Percentiles rank a stretch among this genome's conserved stretches.
Conservation (phyloP, 2,113 vertebrate species). For the Saguinus imperator region DNA sequence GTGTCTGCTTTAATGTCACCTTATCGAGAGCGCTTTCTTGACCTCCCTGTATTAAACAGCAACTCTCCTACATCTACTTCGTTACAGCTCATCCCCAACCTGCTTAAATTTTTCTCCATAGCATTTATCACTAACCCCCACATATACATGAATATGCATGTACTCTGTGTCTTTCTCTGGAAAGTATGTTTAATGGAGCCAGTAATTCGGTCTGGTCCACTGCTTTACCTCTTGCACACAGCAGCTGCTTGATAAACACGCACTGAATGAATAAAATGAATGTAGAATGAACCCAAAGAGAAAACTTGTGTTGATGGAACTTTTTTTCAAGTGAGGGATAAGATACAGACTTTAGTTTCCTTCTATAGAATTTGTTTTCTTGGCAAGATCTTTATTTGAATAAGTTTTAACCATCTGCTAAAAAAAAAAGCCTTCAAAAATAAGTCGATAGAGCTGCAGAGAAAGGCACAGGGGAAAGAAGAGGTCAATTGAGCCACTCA, state of each 20-base stretch:
- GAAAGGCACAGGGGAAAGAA: not conserved
- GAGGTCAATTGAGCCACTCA: not conserved
- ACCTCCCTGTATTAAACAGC: not conserved
- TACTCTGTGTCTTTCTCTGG: not conserved
- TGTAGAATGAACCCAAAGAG: not conserved
- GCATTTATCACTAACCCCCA: not conserved
- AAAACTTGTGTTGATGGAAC: not conserved
- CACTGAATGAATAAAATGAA: not conserved
- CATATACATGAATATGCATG: fast-evolving
- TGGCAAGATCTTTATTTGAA: not conserved
- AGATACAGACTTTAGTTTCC: not conserved
- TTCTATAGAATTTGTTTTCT: not conserved
- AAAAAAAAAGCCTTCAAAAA: not conserved
- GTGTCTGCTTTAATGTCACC: not conserved
- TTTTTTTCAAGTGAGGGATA: not conserved
- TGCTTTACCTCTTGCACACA: not conserved
- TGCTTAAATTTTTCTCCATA: not conserved
- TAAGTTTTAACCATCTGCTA: not conserved
- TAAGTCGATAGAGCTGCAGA: not conserved
- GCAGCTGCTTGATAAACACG: not conserved
- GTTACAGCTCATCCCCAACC: not conserved
- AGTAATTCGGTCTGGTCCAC: not conserved
- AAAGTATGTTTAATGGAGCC: not conserved
- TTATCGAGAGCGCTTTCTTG: not conserved
- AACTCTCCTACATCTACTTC: not conserved